A percentile compares a stretch with the other conserved stretches of the same genome.
phyloP scores from a whole-genome alignment of 2,797 vertebrate genomes.

The Babyrousa celebensis region DNA sequence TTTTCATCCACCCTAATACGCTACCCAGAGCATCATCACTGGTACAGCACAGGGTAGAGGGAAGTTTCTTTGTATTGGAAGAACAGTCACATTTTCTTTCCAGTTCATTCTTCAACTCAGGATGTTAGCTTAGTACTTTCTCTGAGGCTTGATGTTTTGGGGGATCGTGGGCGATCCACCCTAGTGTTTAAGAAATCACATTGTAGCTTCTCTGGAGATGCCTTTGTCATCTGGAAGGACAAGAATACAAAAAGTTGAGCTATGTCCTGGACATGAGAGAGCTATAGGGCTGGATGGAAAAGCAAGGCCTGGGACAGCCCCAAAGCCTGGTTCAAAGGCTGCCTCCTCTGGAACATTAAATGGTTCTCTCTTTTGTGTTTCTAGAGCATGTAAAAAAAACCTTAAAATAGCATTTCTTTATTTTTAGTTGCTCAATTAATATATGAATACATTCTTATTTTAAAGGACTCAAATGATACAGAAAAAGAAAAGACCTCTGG shows the following conservation, averaged over 20 bases:
- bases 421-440: slow-evolving; percentile 11
- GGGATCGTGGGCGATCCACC: not conserved
- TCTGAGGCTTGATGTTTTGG: slow-evolving; percentile 57
- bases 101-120: slow-evolving; percentile 41
- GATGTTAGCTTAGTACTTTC: slow-evolving; percentile 24
- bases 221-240: slow-evolving; percentile 1
- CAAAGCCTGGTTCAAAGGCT: slow-evolving; percentile 60
- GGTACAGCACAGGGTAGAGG: slow-evolving; percentile 45
- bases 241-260: slow-evolving; percentile 39
- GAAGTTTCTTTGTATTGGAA: slow-evolving; percentile 64
- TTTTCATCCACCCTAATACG: slow-evolving; percentile 69
- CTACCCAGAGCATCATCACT: slow-evolving; percentile 59
- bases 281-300: not conserved
- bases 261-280: slow-evolving; percentile 19
- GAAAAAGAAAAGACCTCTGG: not conserved
- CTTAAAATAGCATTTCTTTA: not conserved
- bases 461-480: slow-evolving; percentile 35
- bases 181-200: slow-evolving; percentile 51
- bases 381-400: not conserved
- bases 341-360: slow-evolving; percentile 38
- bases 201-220: slow-evolving; percentile 40
- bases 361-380: slow-evolving; percentile 24
- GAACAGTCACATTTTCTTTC: slow-evolving; percentile 61
- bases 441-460: slow-evolving; percentile 35
- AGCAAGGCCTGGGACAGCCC: not conserved